phyloP scores from a whole-genome alignment of 2,113 vertebrate species.

The Pelusios castaneus region DNA sequence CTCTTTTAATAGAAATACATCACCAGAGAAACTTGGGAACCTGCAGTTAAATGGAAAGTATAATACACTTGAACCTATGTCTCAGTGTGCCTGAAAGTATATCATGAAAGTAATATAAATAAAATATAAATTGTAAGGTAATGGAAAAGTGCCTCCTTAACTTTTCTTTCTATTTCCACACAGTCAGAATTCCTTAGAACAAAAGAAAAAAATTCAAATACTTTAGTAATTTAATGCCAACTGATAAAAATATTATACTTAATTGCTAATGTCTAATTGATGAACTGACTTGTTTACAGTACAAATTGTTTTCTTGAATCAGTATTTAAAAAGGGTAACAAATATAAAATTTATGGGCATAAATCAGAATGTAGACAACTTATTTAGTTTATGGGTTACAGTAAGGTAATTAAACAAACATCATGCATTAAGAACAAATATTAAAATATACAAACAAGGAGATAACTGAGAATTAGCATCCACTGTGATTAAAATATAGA shows the following conservation, averaged over 20 bases:
- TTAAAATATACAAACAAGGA: not conserved
- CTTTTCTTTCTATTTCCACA: constrained; percentile 30
- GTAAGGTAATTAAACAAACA: not conserved
- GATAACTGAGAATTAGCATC: not conserved
- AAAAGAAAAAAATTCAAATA: not conserved
- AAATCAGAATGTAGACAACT: not conserved
- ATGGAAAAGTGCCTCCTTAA: constrained; percentile 34
- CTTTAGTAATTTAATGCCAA: not conserved
- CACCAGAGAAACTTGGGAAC: constrained; percentile 45
- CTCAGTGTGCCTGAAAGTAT: constrained; percentile 35
- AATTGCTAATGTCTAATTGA: not conserved
- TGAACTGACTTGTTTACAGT: not conserved
- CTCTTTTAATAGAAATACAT: constrained; percentile 53
- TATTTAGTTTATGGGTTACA: not conserved
- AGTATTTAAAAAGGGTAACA: not conserved
- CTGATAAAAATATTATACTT: not conserved
- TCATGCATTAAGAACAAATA: not conserved
- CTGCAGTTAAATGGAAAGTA: constrained; percentile 46
- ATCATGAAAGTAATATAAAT: constrained; percentile 50
- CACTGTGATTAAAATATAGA: not conserved
- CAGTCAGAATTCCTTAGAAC: not conserved
- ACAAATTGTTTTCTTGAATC: not conserved
- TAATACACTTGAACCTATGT: constrained; percentile 35
- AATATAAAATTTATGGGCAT: not conserved
- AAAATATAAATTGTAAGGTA: constrained; percentile 59